Base-by-base conservation (phyloP, 2,888 invertebrate genomes). In the Acronicta psi region DNA sequence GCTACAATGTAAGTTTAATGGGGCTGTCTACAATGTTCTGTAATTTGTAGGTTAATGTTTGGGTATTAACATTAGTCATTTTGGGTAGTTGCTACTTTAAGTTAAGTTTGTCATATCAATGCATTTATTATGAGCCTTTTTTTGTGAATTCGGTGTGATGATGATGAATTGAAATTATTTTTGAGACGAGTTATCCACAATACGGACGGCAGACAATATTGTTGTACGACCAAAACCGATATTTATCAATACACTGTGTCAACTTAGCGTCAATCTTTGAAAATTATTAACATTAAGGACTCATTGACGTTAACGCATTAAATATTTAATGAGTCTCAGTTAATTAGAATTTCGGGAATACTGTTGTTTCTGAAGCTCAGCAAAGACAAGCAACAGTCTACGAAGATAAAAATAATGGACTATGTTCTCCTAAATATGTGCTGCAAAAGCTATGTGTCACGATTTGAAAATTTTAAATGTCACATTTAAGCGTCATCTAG, bases 11-110 rank as follows among this genome's bases (percentile, higher is more conserved):
- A 66, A 68, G 50, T 58, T 80, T 73, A 73, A 78, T 75, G 62
- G 61, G 59, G 47, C 49, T 60, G 66, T 64, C 69, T 77, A 75
- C 69, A 72, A 75, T 84, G 79, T 85, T 84, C 79, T 81, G 80
- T 76, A 80, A 75, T 71, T 77, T 65, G 60, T 52, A 54, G 58
- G 70, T 73, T 81, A 83, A 82, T 81, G 77, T 70, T 59, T 62
- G 63, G 62, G 55, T 62, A 60, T 66, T 59, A 66, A 59, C 40
- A 74, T 77, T 59, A 64, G 53, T 73, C 36, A 52, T 57, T 67
- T 58, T 50, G 51, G 34, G 10, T 31, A 45, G 66, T 56, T 64
- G 73, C 73, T 71, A 73, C 69, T 60, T 46, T 17, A 54, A 54
- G 10, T 9, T 14, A 20, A 37, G 23, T 23, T 18, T 72, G 44